Conservation (phyloP, 2,113 vertebrate species). For the Neogale vison region DNA sequence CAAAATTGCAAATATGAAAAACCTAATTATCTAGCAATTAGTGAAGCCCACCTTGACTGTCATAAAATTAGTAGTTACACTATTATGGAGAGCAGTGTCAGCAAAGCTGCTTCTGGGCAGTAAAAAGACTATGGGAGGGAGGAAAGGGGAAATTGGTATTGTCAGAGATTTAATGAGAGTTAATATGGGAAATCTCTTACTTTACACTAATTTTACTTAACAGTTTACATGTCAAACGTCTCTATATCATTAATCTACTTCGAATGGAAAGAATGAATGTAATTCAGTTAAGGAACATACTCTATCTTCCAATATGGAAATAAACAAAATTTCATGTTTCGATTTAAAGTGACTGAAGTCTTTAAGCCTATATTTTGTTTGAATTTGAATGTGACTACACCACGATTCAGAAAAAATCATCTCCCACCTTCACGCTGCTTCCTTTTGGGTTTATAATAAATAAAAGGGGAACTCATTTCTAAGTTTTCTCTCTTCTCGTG, state of each 20-base stretch:
- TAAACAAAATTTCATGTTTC: constrained; percentile 9
- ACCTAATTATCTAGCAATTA: not conserved
- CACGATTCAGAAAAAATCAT: not conserved
- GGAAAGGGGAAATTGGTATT: not conserved
- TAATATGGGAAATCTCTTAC: constrained; percentile 2
- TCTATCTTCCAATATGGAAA: constrained; percentile 24
- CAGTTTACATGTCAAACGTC: not conserved
- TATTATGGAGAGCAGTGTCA: not conserved
- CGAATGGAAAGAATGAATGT: not conserved
- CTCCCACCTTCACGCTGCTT: not conserved
- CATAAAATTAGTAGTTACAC: not conserved
- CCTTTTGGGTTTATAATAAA: constrained; percentile 19
- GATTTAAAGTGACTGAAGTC: not conserved
- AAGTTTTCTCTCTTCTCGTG: not conserved
- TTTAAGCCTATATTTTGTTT: constrained; percentile 23
- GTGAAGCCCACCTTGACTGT: not conserved
- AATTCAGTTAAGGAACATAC: constrained; percentile 18
- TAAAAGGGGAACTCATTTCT: constrained; percentile 10
- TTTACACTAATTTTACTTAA: constrained; percentile 41
- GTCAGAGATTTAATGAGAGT: not conserved
- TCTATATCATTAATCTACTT: constrained; percentile 17
- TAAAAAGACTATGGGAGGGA: not conserved
- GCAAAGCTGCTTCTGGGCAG: not conserved
- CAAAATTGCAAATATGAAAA: not conserved
- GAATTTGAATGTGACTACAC: not conserved